phyloP scores from a whole-genome alignment of 1,140 invertebrate genomes.

The Monochamus saltuarius region DNA sequence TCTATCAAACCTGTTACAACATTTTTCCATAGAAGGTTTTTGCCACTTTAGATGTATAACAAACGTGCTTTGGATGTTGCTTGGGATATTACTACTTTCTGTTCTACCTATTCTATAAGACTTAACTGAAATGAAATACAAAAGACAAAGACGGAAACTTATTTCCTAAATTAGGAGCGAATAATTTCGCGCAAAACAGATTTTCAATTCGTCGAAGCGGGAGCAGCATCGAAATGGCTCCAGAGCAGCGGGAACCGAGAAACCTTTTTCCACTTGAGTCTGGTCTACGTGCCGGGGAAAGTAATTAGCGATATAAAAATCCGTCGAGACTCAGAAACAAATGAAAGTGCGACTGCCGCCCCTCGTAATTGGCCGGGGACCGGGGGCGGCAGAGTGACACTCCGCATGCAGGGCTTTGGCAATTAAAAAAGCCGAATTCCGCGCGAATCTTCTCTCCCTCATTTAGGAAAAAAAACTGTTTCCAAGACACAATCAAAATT shows the following conservation, averaged over 20 bases:
- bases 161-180: too few relatives aligned
- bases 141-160: too few relatives aligned
- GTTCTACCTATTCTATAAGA: too few relatives aligned
- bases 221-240: neutral
- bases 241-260: constrained; percentile 18
- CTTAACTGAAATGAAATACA: too few relatives aligned
- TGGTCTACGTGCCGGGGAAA: constrained; percentile 39
- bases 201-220: too few relatives aligned
- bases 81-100: too few relatives aligned
- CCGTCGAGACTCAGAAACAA: constrained; percentile 43
- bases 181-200: too few relatives aligned
- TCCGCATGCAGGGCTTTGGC: constrained; percentile 40
- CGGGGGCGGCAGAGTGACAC: constrained; percentile 36
- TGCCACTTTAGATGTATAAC: too few relatives aligned
- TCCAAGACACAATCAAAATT: constrained; percentile 42
- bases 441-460: constrained; percentile 20
- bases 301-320: constrained; percentile 47
- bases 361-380: constrained; percentile 39
- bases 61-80: too few relatives aligned
- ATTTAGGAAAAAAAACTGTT: constrained; percentile 31
- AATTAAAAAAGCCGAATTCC: constrained; percentile 34
- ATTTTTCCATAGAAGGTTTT: too few relatives aligned
- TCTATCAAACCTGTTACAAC: too few relatives aligned
- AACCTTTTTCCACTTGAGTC: constrained; percentile 30
- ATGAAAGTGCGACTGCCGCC: constrained; percentile 40